Evolutionary conservation across 2,888 invertebrate species (phyloP).

Genomic region (Drosophila meridionalis): DNA sequence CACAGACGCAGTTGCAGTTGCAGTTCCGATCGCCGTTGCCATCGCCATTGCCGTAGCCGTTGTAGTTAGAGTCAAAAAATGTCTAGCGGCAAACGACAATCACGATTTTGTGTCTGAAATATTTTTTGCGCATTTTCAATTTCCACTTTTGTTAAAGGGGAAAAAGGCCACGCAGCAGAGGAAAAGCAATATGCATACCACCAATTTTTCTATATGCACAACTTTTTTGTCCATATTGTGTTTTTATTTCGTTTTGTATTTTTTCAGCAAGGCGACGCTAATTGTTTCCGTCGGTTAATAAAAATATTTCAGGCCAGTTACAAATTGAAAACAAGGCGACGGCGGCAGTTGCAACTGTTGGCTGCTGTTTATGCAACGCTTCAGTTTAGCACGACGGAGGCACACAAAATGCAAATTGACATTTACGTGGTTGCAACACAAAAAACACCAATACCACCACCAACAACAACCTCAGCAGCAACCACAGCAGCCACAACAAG

Average conservation of each 20-base stretch:
- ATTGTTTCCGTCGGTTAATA: constrained; percentile 83
- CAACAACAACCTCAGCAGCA: constrained; percentile 35
- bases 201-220: constrained; percentile 42
- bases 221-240: constrained; percentile 25
- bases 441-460: constrained; percentile 21
- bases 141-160: constrained; percentile 61
- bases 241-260: constrained; percentile 24
- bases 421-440: constrained; percentile 79
- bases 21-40: background rate
- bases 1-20: constrained; percentile 4
- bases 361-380: constrained; percentile 77
- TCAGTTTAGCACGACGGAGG: constrained; percentile 62
- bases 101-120: constrained; percentile 76
- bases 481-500: constrained; percentile 12
- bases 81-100: constrained; percentile 78
- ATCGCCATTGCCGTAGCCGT: constrained; percentile 6
- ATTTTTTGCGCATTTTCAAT: constrained; percentile 77
- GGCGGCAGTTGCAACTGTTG: constrained; percentile 14
- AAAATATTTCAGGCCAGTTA: constrained; percentile 79
- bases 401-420: constrained; percentile 78
- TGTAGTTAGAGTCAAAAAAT: constrained; percentile 40
- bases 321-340: constrained; percentile 74
- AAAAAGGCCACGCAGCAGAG: constrained; percentile 71
- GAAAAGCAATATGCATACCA: constrained; percentile 52
- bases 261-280: constrained; percentile 72